phyloP scores from a whole-genome alignment of 2,888 invertebrate genomes.

The Agrochola lychnidis region DNA sequence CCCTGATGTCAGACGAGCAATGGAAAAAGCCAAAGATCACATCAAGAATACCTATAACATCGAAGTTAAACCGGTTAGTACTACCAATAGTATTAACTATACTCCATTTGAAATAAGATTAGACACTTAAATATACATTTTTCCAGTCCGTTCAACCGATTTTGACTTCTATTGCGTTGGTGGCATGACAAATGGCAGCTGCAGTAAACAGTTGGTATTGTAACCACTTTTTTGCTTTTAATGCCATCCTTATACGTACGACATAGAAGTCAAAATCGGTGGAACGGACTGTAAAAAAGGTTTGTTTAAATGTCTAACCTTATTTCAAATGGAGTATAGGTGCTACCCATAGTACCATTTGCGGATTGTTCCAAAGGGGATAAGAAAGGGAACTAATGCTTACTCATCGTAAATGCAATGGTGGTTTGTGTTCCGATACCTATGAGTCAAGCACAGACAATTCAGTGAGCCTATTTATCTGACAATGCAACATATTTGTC shows the following conservation, averaged over 20 bases:
- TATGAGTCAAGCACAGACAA: background rate
- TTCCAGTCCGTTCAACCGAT: too few species aligned
- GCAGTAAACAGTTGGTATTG: too few species aligned
- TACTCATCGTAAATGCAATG: background rate
- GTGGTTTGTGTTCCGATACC: background rate
- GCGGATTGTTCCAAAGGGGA: background rate
- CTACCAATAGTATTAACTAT: background rate
- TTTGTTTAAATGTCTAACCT: too few species aligned
- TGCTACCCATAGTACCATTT: background rate
- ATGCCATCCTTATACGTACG: too few species aligned
- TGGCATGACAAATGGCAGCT: too few species aligned
- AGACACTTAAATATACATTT: too few species aligned
- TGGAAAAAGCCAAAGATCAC: constrained; percentile 89
- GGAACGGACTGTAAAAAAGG: too few species aligned
- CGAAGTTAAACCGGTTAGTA: constrained; percentile 90
- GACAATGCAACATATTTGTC: background rate
- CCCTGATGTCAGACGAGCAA: constrained; percentile 90
- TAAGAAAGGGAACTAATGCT: background rate
- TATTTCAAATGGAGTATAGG: too few species aligned
- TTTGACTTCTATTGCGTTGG: too few species aligned
- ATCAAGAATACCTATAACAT: constrained; percentile 89
- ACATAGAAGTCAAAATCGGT: too few species aligned
- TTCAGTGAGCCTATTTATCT: background rate
- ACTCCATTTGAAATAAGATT: too few species aligned
- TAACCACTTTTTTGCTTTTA: too few species aligned